Base-by-base conservation (phyloP, 2,113 vertebrate species). In the Anolis sagrei region DNA sequence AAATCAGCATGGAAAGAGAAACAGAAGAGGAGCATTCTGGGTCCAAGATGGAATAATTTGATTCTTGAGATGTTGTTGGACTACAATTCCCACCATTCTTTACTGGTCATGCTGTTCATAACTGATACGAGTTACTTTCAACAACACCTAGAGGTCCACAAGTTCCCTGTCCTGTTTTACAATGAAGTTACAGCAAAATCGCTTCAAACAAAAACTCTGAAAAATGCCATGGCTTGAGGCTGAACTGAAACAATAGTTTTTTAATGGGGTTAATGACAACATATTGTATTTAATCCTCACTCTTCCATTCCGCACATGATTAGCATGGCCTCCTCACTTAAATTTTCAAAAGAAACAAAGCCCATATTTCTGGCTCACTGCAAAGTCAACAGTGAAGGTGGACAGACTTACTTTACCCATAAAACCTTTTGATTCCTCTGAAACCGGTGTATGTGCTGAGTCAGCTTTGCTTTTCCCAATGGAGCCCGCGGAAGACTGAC, bases 401-500 rank as follows among this genome's bases (percentile, higher is more conserved):
- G 54, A 11, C 14, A 29, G 18, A 36, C 83, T 79, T 82, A 92
- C 93, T 64, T 70, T 87, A 0, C 1, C 29, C 3, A 32, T 4
- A 0, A 74, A 49, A 39, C 82, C 39, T 29, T 2, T 2, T 4
- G 5, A 51, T 13, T 0, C 0, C 3, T 23, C 13, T 27, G 68
- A 9, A 25, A 2, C n/a, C 54, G 75, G 61, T 4, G 74, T 73
- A 54, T 44, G 81, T 58, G 89, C 85, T 25, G 75, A 39, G 19
- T 81, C 73, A 64, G 32, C 29, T 81, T 79, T 7, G 29, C 62
- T 85, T 66, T 66, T 27, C 34, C 0, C 49, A 34, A 29, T 0
- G 25, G 86, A 72, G 27, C 4, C 2, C 21, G 2, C 0, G 1
- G 82, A 78, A 4, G 5, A 0, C 0, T 4, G 61, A 14, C 61